Evolutionary conservation across 1,140 invertebrate species (phyloP), one percentile per base, ranked within the genome.

Genomic region (Hormaphis cornu): DNA sequence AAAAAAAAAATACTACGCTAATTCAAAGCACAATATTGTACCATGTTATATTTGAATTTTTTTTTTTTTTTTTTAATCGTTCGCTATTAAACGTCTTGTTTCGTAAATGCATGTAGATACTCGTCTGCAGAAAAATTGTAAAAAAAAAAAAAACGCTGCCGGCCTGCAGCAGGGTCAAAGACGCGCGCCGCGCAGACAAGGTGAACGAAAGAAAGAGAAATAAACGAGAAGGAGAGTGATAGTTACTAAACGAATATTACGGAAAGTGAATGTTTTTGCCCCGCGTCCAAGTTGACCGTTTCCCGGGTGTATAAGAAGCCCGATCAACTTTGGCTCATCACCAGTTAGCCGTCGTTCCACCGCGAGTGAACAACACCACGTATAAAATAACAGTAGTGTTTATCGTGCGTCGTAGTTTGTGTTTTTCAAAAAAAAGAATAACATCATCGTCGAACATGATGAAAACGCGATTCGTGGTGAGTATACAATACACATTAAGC

Each of bases 241-340:
- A 63, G 59, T 63, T 63, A 63, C 42, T 30, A 63, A 20, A 63
- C 42, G 42, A 28, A 44, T n/a, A n/a, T 46, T 46, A 63, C 42
- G 28, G 33, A 63, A 63, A 63, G 59, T 63, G 59, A 63, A 63
- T 63, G 59, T 63, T 63, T 63, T 63, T n/a, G n/a, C n/a, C 40
- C 42, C 24, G 59, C 42, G 30, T 63, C 42, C 42, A 48, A 48
- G 24, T 63, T 26, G 42, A 28, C 59, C 42, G 59, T 35, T 63
- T 63, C 42, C 28, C 59, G 20, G 26, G 42, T 48, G 40, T 63
- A 63, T 63, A 63, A 63, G 59, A 63, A 63, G 59, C 42, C 18
- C 14, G n/a, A 24, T 30, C 44, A 63, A 48, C 44, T 63, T 63
- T 48, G 20, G 59, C 42, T 63, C 59, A 48, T 63, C 59, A 63